Evolutionary conservation across 2,113 vertebrate genomes (phyloP), one percentile per base, ranked within the genome.

Genomic region (Petaurus breviceps): DNA sequence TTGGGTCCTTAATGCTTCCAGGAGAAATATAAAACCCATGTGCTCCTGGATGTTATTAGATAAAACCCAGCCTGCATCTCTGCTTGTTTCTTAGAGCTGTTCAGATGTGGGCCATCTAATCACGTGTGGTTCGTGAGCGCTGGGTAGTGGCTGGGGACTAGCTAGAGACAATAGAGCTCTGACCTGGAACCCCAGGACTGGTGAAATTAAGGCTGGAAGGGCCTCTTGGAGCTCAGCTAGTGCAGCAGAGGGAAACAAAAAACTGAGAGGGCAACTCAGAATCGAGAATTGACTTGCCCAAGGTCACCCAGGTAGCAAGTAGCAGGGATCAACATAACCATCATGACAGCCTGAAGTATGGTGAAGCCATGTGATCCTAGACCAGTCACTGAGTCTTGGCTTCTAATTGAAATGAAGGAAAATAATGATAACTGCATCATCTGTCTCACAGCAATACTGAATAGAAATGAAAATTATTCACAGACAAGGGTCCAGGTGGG

Each of bases 21-120:
- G 51, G 55, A 92, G 37, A 90, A 92, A 93, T 92, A 37, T 49
- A 94, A 90, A 93, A 46, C 8, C 3, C 9, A 90, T 51, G 31
- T 95, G 19, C 37, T 92, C 47, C 92, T 96, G 51, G 16, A 84
- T 93, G 55, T 90, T 92, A 51, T 92, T 77, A 84, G 84, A 91
- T 54, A 52, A 94, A 92, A 68, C 47, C n/a, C 51, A 19, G 37
- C 22, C 2, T 3, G 2, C 61, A 22, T 26, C 47, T 91, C 12
- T 77, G n/a, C n/a, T 43, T 84, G 19, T n/a, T 57, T 16, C 52
- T 90, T 94, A 25, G 51, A 14, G 68, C 46, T 23, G 51, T 55
- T 22, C 51, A 2, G 6, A 11, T 52, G 84, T 55, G 90, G 16
- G 90, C 16, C 8, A 84, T 12, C 8, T n/a, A n/a, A 84, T 84